Percentiles rank a stretch among this genome's conserved stretches.
These are phyloP conservation scores for Apodemus sylvaticus DNA, from an alignment of 2,113 vertebrate species.

Conservation along the genomic window DNA sequence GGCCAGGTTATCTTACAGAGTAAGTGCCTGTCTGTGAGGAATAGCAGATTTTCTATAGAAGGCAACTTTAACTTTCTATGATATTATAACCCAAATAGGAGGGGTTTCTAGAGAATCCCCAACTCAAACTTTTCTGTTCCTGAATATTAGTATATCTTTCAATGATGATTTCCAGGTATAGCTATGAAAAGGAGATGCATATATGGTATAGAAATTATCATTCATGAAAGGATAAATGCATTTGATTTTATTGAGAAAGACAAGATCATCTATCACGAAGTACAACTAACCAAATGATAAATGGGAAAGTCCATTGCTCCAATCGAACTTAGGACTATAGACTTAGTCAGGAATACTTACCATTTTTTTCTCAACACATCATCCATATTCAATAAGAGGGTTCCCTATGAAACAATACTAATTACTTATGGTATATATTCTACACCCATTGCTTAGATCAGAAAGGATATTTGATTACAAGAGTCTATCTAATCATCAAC, in stretches of 20 bases:
- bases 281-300: slow-evolving; percentile 14
- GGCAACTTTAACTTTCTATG: neutral
- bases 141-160: slow-evolving; percentile 24
- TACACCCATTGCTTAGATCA: neutral
- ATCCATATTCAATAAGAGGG: neutral
- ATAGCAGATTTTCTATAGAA: slow-evolving; percentile 37
- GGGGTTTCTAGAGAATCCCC: slow-evolving; percentile 8
- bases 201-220: neutral
- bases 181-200: neutral
- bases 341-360: neutral
- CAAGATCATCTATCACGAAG: neutral
- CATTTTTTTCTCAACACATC: neutral
- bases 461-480: slow-evolving; percentile 2
- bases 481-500: slow-evolving; percentile 14
- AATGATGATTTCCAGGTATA: neutral
- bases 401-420: slow-evolving; percentile 10
- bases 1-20: neutral
- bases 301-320: neutral
- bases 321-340: neutral
- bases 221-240: neutral
- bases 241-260: neutral
- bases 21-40: neutral
- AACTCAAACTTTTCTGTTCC: neutral
- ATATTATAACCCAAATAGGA: slow-evolving; percentile 23
- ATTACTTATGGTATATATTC: neutral